A percentile compares a stretch with the other conserved stretches of the same genome.
Evolutionary conservation across 2,113 vertebrate species (phyloP).

Genomic region (Odocoileus hemionus): DNA sequence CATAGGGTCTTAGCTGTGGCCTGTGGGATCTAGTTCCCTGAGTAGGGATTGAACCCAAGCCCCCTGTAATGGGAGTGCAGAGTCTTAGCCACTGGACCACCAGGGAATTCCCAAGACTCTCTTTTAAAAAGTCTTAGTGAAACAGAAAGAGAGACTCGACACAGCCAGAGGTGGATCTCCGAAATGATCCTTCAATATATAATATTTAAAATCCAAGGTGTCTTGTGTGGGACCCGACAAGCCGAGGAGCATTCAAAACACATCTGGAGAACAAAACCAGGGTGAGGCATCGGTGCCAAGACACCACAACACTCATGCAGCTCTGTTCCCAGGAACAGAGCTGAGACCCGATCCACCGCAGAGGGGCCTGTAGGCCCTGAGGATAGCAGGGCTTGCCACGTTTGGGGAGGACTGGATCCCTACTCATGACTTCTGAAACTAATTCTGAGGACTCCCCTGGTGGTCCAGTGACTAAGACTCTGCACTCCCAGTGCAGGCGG

Average conservation of each 20-base stretch:
- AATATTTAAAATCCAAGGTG: neutral
- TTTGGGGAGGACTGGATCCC: too few relatives aligned
- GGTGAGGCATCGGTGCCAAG: too few relatives aligned
- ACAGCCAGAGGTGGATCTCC: neutral
- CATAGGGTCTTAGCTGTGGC: too few relatives aligned
- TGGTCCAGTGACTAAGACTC: neutral
- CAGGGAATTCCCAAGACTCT: too few relatives aligned
- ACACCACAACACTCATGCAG: accelerated
- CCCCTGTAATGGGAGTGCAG: too few relatives aligned
- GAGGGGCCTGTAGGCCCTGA: accelerated
- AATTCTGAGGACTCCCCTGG: neutral
- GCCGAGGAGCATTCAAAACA: neutral
- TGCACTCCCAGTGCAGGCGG: accelerated
- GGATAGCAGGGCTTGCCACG: accelerated
- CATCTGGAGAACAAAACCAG: too few relatives aligned
- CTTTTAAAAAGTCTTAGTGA: neutral
- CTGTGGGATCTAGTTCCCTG: too few relatives aligned
- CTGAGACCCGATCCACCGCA: accelerated
- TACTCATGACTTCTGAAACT: neutral
- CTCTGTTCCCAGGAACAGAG: neutral
- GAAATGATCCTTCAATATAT: accelerated
- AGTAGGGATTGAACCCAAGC: too few relatives aligned
- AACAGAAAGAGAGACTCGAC: neutral
- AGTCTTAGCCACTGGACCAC: too few relatives aligned
- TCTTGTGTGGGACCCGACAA: neutral